Conservation (phyloP, 2,113 vertebrate genomes). For the Dromas ardeola region DNA sequence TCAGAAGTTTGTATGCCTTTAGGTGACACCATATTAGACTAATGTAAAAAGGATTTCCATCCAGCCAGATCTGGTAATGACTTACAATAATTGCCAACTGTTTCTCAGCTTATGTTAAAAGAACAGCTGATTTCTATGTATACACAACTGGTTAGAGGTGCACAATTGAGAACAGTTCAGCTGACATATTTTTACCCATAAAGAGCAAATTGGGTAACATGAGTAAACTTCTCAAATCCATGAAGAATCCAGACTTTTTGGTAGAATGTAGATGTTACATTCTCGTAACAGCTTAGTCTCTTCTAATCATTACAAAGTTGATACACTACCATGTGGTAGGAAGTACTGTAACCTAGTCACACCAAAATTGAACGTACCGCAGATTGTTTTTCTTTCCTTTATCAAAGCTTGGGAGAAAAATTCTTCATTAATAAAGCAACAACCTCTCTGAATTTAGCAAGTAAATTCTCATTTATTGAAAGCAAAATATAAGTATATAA, state of each 20-base stretch:
- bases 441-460: background rate
- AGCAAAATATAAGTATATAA: background rate
- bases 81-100: background rate
- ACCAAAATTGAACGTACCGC: rapidly evolving
- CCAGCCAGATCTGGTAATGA: background rate
- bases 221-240: background rate
- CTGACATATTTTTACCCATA: background rate
- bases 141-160: background rate
- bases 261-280: background rate
- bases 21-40: background rate
- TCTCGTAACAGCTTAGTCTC: background rate
- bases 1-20: background rate
- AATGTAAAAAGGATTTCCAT: background rate
- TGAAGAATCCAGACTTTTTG: background rate
- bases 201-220: background rate
- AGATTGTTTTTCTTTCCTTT: background rate
- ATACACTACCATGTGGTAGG: background rate
- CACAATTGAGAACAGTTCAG: background rate
- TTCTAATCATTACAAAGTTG: background rate
- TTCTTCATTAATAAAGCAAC: background rate
- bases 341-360: background rate
- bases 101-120: background rate
- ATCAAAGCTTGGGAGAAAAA: background rate
- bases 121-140: background rate
- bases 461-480: background rate